These are phyloP conservation scores for Galeopsomyia nigrocyanea DNA, from an alignment of 2,888 invertebrate species.

Conservation along the genomic window DNA sequence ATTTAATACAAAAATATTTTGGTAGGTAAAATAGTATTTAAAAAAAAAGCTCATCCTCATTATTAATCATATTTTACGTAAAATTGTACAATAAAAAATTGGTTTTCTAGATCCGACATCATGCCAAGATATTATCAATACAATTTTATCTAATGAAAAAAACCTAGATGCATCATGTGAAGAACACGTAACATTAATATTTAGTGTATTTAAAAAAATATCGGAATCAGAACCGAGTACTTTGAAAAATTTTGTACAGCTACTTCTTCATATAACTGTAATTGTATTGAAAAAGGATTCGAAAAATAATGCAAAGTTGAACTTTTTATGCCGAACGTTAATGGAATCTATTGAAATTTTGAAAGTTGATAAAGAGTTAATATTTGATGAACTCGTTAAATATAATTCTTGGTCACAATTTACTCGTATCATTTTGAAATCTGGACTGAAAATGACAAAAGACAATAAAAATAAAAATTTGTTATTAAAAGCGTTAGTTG, in stretches of 20 bases:
- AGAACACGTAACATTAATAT: constrained; percentile 56
- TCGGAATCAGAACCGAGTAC: constrained; percentile 46
- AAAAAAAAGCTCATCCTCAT: background rate
- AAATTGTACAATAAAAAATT: background rate
- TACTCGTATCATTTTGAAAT: constrained; percentile 74
- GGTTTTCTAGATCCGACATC: constrained; percentile 52
- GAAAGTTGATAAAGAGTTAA: constrained; percentile 46
- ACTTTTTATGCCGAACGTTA: constrained; percentile 54
- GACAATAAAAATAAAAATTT: constrained; percentile 66
- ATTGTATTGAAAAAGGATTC: constrained; percentile 61
- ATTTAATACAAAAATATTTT: constrained; percentile 70
- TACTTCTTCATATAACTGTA: constrained; percentile 59
- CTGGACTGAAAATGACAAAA: constrained; percentile 72
- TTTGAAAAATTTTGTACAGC: constrained; percentile 56
- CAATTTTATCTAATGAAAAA: constrained; percentile 60
- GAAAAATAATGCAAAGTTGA: constrained; percentile 58
- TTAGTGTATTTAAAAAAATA: constrained; percentile 56
- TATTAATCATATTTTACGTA: constrained; percentile 7
- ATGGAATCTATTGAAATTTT: constrained; percentile 51
- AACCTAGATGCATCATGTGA: constrained; percentile 58
- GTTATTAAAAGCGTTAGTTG: constrained; percentile 72
- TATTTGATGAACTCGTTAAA: constrained; percentile 57
- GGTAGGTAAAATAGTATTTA: constrained; percentile 50
- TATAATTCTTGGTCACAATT: constrained; percentile 64
- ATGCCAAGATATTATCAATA: constrained; percentile 55